Evolutionary conservation across 2,888 invertebrate genomes (phyloP), one percentile per base, ranked within the genome.

Genomic region (Drosophila greeni): DNA sequence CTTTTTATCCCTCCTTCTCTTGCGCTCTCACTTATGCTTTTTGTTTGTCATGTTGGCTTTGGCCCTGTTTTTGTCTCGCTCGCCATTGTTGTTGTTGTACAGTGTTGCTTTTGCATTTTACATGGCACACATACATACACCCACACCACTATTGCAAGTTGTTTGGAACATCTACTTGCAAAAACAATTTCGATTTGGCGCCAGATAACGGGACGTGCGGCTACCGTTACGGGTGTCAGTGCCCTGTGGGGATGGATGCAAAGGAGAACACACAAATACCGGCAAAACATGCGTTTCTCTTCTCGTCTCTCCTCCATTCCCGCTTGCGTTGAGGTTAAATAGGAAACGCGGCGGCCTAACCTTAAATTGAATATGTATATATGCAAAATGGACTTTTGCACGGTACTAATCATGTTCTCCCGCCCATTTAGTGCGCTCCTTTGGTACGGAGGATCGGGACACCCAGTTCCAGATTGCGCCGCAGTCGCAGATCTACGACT

Each of bases 401-500:
- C 45, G 18, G 65, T 87, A 70, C 72, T 72, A 66, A 69, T 73
- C 86, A 90, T 12, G 49, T 75, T 36, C 14, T 31, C 31, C n/a
- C 29, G 12, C 16, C n/a, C 7, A 20, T 92, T 60, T 91, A 99
- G 99, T 99, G 74, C 94, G 97, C 80, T 99, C 99, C 11, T 99
- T 98, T 91, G 99, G 99, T 58, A 99, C 99, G 37, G 99, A 99
- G 90, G 98, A 99, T 88, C 92, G 99, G 48, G 97, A 97, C 84
- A 96, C 98, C 6, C 95, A 96, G 87, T 95, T 95, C 87, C 97
- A 97, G 69, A 97, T 99, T 59, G 96, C 98, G 54, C 96, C 98
- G 20, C 95, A 98, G 89, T 97, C 96, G 90, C 98, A 99, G 90
- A 95, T 99, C 57, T 99, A 98, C 89, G 99, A 99, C 88, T 99